These are phyloP conservation scores for Oceanites oceanicus DNA, from an alignment of 2,113 vertebrate genomes.

Conservation along the genomic window DNA sequence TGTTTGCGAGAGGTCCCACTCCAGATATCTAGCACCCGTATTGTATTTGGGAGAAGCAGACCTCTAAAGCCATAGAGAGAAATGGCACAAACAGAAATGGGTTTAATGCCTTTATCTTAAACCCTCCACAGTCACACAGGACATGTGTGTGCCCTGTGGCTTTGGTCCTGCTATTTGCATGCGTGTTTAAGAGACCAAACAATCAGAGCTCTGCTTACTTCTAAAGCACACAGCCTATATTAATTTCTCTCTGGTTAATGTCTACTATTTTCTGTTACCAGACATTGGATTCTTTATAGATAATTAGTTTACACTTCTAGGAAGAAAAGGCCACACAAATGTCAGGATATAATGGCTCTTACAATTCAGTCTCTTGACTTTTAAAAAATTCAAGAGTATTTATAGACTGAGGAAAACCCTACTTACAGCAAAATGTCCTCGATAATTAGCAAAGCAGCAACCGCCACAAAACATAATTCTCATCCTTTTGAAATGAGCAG, in stretches of 20 bases:
- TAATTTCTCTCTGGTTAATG: background rate
- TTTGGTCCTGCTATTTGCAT: background rate
- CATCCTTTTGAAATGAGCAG: background rate
- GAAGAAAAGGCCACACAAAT: background rate
- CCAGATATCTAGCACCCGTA: background rate
- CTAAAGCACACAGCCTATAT: background rate
- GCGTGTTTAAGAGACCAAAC: background rate
- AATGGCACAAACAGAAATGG: background rate
- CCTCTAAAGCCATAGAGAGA: background rate
- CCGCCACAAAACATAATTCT: background rate
- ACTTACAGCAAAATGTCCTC: background rate
- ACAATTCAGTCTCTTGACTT: background rate
- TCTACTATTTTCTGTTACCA: background rate
- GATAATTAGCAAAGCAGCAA: background rate
- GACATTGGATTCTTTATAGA: background rate
- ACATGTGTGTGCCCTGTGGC: background rate
- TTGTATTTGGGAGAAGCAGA: background rate
- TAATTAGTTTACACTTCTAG: constrained; percentile 3
- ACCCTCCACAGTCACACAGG: background rate
- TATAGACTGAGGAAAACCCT: background rate
- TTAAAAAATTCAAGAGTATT: background rate
- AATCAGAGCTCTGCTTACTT: background rate
- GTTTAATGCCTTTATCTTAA: background rate
- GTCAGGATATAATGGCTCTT: background rate
- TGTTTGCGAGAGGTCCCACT: background rate